Percentiles rank a stretch among this genome's conserved stretches.
phyloP scores from a whole-genome alignment of 2,888 invertebrate genomes.

The Ophonus ardosiacus region DNA sequence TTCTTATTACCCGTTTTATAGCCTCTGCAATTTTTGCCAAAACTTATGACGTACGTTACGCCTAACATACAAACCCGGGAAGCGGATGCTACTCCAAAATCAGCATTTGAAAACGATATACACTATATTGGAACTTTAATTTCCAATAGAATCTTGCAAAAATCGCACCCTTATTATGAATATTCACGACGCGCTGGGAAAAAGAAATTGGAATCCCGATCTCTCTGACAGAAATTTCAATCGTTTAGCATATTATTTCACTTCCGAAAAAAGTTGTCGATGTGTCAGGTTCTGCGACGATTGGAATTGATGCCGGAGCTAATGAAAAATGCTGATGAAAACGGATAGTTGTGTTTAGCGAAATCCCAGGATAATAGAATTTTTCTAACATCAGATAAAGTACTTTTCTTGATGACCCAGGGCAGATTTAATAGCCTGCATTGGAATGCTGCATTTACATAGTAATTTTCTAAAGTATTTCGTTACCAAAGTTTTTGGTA shows the following conservation, averaged over 20 bases:
- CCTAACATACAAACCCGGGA: background rate
- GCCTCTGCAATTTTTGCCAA: too few relatives aligned
- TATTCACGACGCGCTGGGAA: background rate
- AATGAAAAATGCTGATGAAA: slow-evolving; percentile 24
- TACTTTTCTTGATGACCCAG: background rate
- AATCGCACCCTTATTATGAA: background rate
- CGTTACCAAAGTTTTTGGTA: background rate
- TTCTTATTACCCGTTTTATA: too few relatives aligned
- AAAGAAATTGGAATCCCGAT: background rate
- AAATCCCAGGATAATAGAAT: background rate
- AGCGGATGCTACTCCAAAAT: background rate
- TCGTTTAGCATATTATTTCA: slow-evolving; percentile 47
- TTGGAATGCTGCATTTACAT: background rate
- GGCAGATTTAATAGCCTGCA: background rate
- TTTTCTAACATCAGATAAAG: background rate
- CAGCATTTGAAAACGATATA: background rate
- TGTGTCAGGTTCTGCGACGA: background rate
- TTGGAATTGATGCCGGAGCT: slow-evolving; percentile 25
- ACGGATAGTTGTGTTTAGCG: slow-evolving; percentile 6
- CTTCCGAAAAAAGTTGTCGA: slow-evolving; percentile 15
- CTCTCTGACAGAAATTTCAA: slow-evolving; percentile 26
- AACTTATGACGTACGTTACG: too few relatives aligned
- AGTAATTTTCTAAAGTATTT: background rate
- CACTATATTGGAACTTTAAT: background rate
- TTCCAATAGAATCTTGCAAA: background rate